Evolutionary conservation across 2,888 invertebrate species (phyloP), one percentile per base, ranked within the genome.

Genomic region (Chaetoderma sp.): DNA sequence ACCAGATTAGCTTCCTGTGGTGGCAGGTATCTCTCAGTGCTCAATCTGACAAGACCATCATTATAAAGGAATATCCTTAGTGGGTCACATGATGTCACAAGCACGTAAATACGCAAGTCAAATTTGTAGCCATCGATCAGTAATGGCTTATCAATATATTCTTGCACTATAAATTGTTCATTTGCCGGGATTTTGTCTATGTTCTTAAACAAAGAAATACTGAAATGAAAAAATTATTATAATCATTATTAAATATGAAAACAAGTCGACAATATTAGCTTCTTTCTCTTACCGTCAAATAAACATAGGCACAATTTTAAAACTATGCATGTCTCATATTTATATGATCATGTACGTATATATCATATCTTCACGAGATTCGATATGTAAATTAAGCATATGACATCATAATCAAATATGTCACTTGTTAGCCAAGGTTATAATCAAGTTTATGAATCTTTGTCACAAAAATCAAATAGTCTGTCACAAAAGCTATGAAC

Each of bases 81-180:
- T 0, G 86, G 86, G 66, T 86, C 86, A 74, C 85, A 86, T n/a
- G 84, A 84, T 1, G 86, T 86, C 25, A 86, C 76, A 4, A 86
- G 78, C 4, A 86, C 86, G 70, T 86, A 86, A 32, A 86, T 81
- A 16, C 86, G 75, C 61, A 86, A 71, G 67, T 86, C 86, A 77
- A 82, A 84, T 76, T 86, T 86, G 76, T 78, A 86, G 8, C 86
- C 86, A 58, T 86, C 86, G 55, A 86, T 68, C 28, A 86, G 75
- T 47, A 85, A 76, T 0, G 86, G 86, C 62, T 85, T 85, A 64
- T 86, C 83, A 5, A 86, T 73, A 73, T 86, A 86, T 72, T 86
- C 86, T 68, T 86, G 86, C 6, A 86, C 82, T 44, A 86, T 82
- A 54, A 76, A 78, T 65, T 84, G 79, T 61, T 86, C 86, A 32